phyloP scores from a whole-genome alignment of 1,140 invertebrate species.

The Paralvinella palmiformis region DNA sequence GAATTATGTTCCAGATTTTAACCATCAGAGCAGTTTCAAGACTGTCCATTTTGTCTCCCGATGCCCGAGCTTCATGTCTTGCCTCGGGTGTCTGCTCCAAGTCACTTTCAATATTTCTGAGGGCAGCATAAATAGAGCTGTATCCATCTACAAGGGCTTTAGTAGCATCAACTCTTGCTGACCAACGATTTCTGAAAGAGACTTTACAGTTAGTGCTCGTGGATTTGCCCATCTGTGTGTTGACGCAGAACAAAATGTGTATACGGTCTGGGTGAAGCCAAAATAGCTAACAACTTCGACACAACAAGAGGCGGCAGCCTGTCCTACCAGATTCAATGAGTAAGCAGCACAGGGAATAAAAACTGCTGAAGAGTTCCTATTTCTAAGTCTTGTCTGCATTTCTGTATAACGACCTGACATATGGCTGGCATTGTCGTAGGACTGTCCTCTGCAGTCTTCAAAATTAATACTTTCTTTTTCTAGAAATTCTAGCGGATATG shows the following conservation, averaged over 20 bases:
- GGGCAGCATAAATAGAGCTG: background rate
- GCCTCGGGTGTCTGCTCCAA: background rate
- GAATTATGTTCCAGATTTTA: background rate
- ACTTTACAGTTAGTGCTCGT: slow-evolving; percentile 1
- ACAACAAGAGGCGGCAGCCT: background rate
- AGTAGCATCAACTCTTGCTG: slow-evolving; percentile 10
- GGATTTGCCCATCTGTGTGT: background rate
- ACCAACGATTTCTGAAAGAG: slow-evolving; percentile 10
- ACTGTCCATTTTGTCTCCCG: slow-evolving; percentile 8
- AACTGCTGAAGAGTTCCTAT: background rate
- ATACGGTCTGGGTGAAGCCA: background rate
- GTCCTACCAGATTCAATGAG: slow-evolving; percentile 8
- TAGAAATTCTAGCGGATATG: background rate
- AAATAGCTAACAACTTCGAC: background rate
- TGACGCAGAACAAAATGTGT: background rate
- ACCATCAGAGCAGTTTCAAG: slow-evolving; percentile 7
- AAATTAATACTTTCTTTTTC: slow-evolving; percentile 33
- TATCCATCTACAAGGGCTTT: slow-evolving; percentile 7
- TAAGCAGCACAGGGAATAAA: slow-evolving; percentile 6
- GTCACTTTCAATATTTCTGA: slow-evolving; percentile 8
- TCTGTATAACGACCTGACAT: slow-evolving; percentile 37
- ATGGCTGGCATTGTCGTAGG: slow-evolving; percentile 42
- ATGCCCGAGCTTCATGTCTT: slow-evolving; percentile 9
- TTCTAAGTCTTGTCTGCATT: slow-evolving; percentile 18
- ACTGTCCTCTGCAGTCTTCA: slow-evolving; percentile 38